Conservation (phyloP, 2,113 vertebrate species). For the Tragelaphus buxtoni region DNA sequence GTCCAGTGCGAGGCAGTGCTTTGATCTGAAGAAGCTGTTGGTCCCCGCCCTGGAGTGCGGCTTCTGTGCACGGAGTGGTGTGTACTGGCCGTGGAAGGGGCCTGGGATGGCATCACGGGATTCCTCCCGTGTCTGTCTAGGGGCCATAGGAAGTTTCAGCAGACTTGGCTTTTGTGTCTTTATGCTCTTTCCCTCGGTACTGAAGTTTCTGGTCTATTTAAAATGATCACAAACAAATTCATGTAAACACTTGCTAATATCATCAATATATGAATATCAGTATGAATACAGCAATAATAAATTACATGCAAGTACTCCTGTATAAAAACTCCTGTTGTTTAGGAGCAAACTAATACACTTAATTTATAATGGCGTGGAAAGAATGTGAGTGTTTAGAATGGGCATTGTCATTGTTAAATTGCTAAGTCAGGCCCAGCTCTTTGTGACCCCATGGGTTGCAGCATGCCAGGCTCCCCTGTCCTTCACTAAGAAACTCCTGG, state of each 20-base stretch:
- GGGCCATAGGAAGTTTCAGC: too few relatives aligned
- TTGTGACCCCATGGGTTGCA: background rate
- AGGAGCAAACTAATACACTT: background rate
- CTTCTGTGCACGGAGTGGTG: background rate
- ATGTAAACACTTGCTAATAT: background rate
- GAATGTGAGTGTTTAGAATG: background rate
- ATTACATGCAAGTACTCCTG: background rate
- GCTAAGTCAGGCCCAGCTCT: background rate
- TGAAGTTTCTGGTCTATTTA: background rate
- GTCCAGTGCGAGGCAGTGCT: background rate
- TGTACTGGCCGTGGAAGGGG: fast-evolving
- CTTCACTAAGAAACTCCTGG: too few relatives aligned
- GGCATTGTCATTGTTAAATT: background rate
- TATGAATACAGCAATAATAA: background rate
- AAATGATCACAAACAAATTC: background rate
- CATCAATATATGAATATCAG: background rate
- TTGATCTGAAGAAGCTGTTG: background rate
- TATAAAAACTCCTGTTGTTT: background rate
- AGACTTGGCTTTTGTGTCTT: background rate
- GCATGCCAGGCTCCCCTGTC: background rate
- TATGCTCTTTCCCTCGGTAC: background rate
- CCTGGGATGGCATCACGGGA: background rate
- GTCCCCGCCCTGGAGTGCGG: background rate
- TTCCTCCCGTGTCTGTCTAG: background rate
- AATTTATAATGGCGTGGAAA: background rate